These are phyloP conservation scores for Nannoperca obscura DNA, from an alignment of 2,797 vertebrate genomes.

Conservation along the genomic window DNA sequence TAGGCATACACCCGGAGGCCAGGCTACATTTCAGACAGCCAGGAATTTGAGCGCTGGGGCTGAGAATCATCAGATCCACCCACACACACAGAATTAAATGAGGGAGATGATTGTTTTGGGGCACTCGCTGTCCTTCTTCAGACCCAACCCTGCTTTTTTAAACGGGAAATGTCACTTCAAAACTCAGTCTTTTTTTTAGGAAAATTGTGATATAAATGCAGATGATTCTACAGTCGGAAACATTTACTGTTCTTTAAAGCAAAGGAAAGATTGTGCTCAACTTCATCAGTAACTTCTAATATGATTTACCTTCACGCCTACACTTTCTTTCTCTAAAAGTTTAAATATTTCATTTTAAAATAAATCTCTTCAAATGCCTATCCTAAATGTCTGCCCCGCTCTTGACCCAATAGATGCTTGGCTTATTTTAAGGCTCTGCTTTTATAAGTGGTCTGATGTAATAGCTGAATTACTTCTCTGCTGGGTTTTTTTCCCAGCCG, in stretches of 20 bases:
- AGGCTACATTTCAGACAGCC: conserved; percentile 56
- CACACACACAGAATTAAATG: conserved; percentile 63
- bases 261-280: conserved; percentile 23
- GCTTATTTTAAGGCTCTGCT: conserved; percentile 53
- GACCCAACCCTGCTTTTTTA: conserved; percentile 23
- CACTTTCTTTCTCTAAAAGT: conserved; percentile 1
- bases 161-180: conserved; percentile 15
- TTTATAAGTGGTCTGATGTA: conserved; percentile 55
- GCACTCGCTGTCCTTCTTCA: conserved; percentile 42
- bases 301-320: conserved; percentile 37
- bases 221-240: conserved; percentile 10
- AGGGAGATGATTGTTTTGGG: conserved; percentile 57
- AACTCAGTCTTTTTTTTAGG: neutral
- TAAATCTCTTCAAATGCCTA: conserved; percentile 41
- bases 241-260: conserved; percentile 15
- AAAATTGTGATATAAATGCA: neutral
- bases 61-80: conserved; percentile 54
- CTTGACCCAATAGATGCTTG: conserved; percentile 41
- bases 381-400: conserved; percentile 20
- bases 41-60: conserved; percentile 51
- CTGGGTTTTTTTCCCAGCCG: conserved; percentile 22
- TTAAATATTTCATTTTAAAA: conserved; percentile 42
- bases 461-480: conserved; percentile 50
- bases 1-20: conserved; percentile 54
- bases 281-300: conserved; percentile 34